Base-by-base conservation (phyloP, 2,113 vertebrate species). In the Callipepla californica region DNA sequence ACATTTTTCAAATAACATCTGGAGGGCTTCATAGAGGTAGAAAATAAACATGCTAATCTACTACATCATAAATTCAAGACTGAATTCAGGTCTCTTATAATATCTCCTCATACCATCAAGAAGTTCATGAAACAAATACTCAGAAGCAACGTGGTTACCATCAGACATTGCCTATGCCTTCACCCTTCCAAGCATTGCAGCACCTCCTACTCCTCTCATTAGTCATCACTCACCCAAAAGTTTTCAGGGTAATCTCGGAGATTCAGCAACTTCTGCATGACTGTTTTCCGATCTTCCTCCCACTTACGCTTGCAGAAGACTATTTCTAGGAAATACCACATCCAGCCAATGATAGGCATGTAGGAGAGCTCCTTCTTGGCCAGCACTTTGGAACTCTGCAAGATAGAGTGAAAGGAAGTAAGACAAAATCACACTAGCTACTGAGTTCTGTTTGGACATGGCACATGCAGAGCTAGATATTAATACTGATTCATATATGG, bases 241-340 rank as follows among this genome's bases (percentile, higher is more conserved):
- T 98, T 98, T 97, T 99, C 98, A 5, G 99, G 99, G 86, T 99
- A 99, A 82, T 99, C 98, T 3, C 95, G 96, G 40, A 99, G 98
- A 87, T 97, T 99, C 91, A 97, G 95, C 87, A 99, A 97, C 87
- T 98, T 98, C 94, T 97, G 89, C 3, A 97, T 82, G 3, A 99
- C 98, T 0, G 97, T 99, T 91, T 90, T 98, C 28, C 98, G 97
- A 95, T 99, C 99, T 40, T 99, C 99, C 76, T 99, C 99, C 99
- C 99, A 99, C 84, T 98, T 99, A 58, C 99, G 98, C 50, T 98
- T 98, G 94, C 99, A 99, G 97, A 99, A 99, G 45, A 99, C 99
- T 18, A 99, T 99, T 97, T 99, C 99, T 12, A 99, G 97, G 96
- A 99, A 99, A 97, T 99, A 99, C 99, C 99, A 99, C 99, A 99